Evolutionary conservation across 1,140 invertebrate species (phyloP), one percentile per base, ranked within the genome.

Genomic region (Macrobrachium nipponense): DNA sequence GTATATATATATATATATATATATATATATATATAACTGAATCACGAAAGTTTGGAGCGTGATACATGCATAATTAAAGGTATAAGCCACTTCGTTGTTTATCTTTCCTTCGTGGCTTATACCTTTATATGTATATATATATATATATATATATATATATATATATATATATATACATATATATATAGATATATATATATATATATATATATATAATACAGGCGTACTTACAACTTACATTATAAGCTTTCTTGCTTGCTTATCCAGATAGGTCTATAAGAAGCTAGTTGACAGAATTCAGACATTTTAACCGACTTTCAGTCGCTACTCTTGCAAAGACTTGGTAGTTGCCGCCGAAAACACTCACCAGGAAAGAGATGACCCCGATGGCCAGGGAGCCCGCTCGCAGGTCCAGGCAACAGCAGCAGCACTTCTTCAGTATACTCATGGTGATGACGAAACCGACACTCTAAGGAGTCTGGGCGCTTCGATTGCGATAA

Each of bases 301-400:
- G 27, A 36, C 4, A 36, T 36, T 36, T 36, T 36, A 17, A 23
- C 23, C 5, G n/a, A 0, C 18, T 18, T n/a, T 59, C 17, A 59
- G 17, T 60, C 10, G 11, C 51, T 5, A 14, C 20, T 20, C 44
- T 60, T 12, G n/a, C 8, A 43, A n/a, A 51, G 79, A 18, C 23
- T 51, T 36, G 43, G 23, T 5, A 51, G 23, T 5, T 51, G n/a
- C 11, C 36, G n/a, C 79, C 58, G 62, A n/a, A n/a, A 43, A n/a
- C 27, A 86, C 86, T 87, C 62, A 87, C 86, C 80, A 82, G 62
- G 18, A 87, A 64, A 44, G 86, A 87, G 18, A 87, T 87, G 11
- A 87, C 68, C 2, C 86, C 86, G 12, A 87, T 78, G 44, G 80
- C 79, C 10, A 87, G 66, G 7, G 86, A 87, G 6, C 86, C 86